Conservation (phyloP, 2,113 vertebrate genomes). For the Otolemur garnettii region DNA sequence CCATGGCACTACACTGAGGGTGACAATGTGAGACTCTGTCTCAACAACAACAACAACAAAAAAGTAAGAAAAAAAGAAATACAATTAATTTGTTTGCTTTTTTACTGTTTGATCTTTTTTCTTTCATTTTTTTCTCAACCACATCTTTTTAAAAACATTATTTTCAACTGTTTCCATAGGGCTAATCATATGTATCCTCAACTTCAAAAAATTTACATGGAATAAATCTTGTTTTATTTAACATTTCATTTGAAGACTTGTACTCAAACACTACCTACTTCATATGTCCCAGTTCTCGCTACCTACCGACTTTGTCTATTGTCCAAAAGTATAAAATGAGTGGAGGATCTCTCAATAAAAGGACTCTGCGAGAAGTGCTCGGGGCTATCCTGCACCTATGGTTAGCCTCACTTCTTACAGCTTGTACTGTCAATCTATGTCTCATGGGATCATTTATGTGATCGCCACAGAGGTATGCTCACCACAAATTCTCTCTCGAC, state of each 20-base stretch:
- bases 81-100: not conserved
- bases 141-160: not conserved
- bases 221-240: not conserved
- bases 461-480: not conserved
- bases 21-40: no score
- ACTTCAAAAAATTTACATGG: not conserved
- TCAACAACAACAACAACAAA: no score
- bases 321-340: not conserved
- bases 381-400: no score
- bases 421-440: no score
- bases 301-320: no score
- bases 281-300: not conserved
- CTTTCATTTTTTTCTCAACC: not conserved
- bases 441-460: no score
- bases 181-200: not conserved
- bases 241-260: not conserved
- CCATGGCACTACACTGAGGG: no score
- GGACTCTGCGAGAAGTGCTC: no score
- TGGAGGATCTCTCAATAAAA: no score
- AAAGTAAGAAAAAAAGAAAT: no score
- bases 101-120: no score
- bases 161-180: not conserved
- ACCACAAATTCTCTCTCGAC: not conserved
- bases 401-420: no score
- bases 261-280: not conserved